Conservation (phyloP, 2,797 vertebrate genomes). For the Semotilus atromaculatus region DNA sequence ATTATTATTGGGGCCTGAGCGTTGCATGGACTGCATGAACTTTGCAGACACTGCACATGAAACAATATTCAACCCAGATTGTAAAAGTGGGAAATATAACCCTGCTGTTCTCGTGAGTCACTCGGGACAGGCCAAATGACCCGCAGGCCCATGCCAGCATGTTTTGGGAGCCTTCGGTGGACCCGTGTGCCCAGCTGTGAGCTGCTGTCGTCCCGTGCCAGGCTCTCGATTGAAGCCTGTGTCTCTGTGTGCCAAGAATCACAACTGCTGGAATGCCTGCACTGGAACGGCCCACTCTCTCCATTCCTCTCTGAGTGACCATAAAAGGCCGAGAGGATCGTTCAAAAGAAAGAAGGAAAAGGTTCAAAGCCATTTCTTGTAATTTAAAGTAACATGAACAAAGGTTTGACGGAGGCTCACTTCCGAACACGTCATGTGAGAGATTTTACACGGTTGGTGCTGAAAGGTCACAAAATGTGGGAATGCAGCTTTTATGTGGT, state of each 20-base stretch:
- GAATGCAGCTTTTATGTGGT: not conserved
- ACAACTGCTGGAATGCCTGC: constrained; percentile 61
- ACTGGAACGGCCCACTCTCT: constrained; percentile 35
- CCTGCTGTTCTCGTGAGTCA: not conserved
- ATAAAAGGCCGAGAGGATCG: constrained; percentile 63
- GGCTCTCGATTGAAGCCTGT: constrained; percentile 57
- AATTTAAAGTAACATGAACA: constrained; percentile 24
- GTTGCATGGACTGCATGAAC: not conserved
- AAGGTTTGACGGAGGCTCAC: not conserved
- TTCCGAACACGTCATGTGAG: not conserved
- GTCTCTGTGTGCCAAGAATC: constrained; percentile 57
- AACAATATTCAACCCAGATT: not conserved
- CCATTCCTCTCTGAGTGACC: constrained; percentile 62
- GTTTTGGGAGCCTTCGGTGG: constrained; percentile 45
- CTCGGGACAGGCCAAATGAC: not conserved
- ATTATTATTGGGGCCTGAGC: not conserved
- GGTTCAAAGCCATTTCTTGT: constrained; percentile 34
- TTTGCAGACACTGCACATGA: constrained; percentile 7
- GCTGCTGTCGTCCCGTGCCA: constrained; percentile 51
- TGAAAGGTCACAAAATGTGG: not conserved
- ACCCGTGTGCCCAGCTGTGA: constrained; percentile 57
- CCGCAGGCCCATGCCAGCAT: constrained; percentile 8
- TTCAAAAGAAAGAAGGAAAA: constrained; percentile 47
- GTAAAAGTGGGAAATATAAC: not conserved
- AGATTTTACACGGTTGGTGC: not conserved